Evolutionary conservation across 2,888 invertebrate genomes (phyloP), one percentile per base, ranked within the genome.

Genomic region (Eupelmus urozonus): DNA sequence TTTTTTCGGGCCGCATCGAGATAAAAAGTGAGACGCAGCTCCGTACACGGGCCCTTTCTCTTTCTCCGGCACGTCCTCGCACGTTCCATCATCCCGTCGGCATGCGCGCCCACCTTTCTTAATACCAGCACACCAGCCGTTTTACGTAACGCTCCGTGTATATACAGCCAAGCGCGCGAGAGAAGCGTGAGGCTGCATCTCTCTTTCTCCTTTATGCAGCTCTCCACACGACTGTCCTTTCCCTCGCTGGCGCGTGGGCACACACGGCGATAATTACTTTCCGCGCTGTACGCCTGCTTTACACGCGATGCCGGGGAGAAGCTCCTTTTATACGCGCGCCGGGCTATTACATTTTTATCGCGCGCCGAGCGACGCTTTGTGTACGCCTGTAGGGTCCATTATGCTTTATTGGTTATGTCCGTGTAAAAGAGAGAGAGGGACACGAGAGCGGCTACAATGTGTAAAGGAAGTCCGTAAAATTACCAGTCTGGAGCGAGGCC

Each of bases 321-420:
- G 45, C 20, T n/a, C 27, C 45, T 25, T 70, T 45, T 13, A 23
- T 53, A 42, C 16, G 59, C 20, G 69, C 59, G n/a, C 11, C 7
- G 20, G 51, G 49, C 60, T 49, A 60, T 71, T 60, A 73, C 73
- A 73, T 29, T 63, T 73, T 73, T 65, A 73, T 73, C 73, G 71
- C 60, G 13, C 16, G 40, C 11, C 45, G 20, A 9, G 9, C 42
- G 18, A 34, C 3, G 1, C 11, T 7, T 1, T 5, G 45, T 23
- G 7, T 42, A 25, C 27, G 11, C 20, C 18, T 29, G 13, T 45
- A 49, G 4, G 60, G 49, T 51, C 60, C 62, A 71, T 60, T 60
- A 40, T 60, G 60, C 20, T 71, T 71, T 71, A 60, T 71, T 62
- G 51, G 70, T 42, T 40, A 42, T 42, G 20, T 55, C 49, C 53